A percentile compares a stretch with the other conserved stretches of the same genome.
phyloP scores from a whole-genome alignment of 2,888 invertebrate species.

The Deilephila porcellus region DNA sequence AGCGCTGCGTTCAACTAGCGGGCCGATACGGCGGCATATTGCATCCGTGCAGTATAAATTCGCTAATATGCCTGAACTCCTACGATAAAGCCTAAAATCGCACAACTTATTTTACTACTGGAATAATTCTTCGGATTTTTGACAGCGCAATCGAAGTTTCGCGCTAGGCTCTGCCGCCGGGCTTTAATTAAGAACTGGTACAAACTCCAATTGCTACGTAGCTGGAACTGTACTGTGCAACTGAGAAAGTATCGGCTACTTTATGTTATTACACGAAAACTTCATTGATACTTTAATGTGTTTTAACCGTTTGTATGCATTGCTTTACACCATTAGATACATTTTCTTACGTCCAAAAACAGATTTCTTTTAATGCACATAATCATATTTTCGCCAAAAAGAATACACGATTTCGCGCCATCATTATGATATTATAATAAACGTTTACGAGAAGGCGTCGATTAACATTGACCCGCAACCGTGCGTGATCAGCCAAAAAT shows the following conservation, averaged over 20 bases:
- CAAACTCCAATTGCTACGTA: slow-evolving; percentile 69
- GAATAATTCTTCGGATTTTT: slow-evolving; percentile 85
- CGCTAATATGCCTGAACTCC: slow-evolving; percentile 82
- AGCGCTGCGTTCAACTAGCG: slow-evolving; percentile 68
- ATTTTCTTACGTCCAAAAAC: slow-evolving; percentile 7
- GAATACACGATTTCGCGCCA: slow-evolving; percentile 21
- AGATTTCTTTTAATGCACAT: slow-evolving; percentile 25
- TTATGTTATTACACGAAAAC: slow-evolving; percentile 58
- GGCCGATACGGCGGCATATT: slow-evolving; percentile 72
- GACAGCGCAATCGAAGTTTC: slow-evolving; percentile 84
- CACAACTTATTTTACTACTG: slow-evolving; percentile 79
- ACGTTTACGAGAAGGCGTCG: slow-evolving; percentile 53
- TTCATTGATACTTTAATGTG: slow-evolving; percentile 56
- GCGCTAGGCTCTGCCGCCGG: slow-evolving; percentile 73
- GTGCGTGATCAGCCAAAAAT: slow-evolving; percentile 68
- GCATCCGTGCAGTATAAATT: slow-evolving; percentile 79
- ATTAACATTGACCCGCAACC: slow-evolving; percentile 63
- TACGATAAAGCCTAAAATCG: slow-evolving; percentile 83
- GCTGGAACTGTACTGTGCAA: slow-evolving; percentile 58
- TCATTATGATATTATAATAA: slow-evolving; percentile 13
- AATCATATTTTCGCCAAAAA: slow-evolving; percentile 1
- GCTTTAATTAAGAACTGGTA: slow-evolving; percentile 79
- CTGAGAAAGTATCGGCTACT: slow-evolving; percentile 52
- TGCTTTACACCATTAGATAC: slow-evolving; percentile 30
- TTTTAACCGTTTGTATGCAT: slow-evolving; percentile 36